A percentile compares a stretch with the other conserved stretches of the same genome.
These are phyloP conservation scores for Sclerodermus sp. DNA, from an alignment of 2,888 invertebrate genomes.

Conservation along the genomic window DNA sequence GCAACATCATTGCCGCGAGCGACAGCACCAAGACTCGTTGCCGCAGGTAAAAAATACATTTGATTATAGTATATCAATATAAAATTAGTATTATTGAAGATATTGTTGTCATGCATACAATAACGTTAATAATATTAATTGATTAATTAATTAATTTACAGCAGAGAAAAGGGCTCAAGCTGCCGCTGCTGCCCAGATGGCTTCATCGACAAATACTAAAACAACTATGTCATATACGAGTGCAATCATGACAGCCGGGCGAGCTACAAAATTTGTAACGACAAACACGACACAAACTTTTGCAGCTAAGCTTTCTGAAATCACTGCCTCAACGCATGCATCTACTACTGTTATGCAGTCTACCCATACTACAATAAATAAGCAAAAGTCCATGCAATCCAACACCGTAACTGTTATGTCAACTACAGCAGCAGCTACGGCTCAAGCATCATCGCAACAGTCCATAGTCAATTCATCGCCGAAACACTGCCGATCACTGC, in stretches of 20 bases:
- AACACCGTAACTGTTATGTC: conserved; percentile 47
- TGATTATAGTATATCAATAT: conserved; percentile 7
- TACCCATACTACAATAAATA: conserved; percentile 36
- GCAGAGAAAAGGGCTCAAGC: conserved; percentile 60
- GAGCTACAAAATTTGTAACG: conserved; percentile 57
- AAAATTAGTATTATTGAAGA: conserved; percentile 3
- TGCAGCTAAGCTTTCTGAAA: conserved; percentile 72
- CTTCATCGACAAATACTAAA: conserved; percentile 60
- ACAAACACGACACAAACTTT: conserved; percentile 70
- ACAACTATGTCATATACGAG: conserved; percentile 64
- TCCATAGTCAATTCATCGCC: conserved; percentile 48
- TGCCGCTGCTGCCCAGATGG: conserved; percentile 53
- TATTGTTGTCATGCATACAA: conserved; percentile 1
- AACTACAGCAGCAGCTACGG: conserved; percentile 40
- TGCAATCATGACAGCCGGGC: conserved; percentile 62
- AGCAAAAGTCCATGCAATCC: conserved; percentile 38
- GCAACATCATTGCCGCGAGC: conserved; percentile 49
- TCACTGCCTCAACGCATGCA: conserved; percentile 51
- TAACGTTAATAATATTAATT: not conserved
- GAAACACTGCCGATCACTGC: conserved; percentile 55
- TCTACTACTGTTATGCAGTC: conserved; percentile 41
- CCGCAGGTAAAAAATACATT: conserved; percentile 56
- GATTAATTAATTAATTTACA: conserved; percentile 24
- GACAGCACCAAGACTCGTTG: conserved; percentile 63
- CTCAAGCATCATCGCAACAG: conserved; percentile 40